Evolutionary conservation across 1,140 invertebrate genomes (phyloP), one percentile per base, ranked within the genome.

Genomic region (silkworm (Bombyx mori)): DNA sequence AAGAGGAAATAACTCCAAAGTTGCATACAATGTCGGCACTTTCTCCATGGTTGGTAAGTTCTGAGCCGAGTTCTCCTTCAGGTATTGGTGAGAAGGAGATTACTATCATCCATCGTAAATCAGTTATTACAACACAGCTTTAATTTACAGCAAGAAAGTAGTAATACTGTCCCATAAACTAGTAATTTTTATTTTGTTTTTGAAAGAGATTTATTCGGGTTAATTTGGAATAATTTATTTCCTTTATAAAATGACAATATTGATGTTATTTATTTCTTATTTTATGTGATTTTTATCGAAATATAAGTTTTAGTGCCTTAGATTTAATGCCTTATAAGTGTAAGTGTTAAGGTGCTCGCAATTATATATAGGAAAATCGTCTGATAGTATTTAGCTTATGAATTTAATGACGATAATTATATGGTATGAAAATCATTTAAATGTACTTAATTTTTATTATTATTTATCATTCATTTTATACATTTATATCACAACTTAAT

Each of bases 41-140:
- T 77, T 91, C 94, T 55, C 94, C 94, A 6, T 95, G 94, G 94
- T 85, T 95, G 57, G 94, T 95, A 7, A 92, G 92, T 12, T 92
- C 93, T 53, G 92, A 93, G 65, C 89, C 91, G 9, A 91, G 91
- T 56, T 90, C 91, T 56, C 89, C 91, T 56, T 88, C 91, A 6
- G 90, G 91, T 58, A 90, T 90, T 55, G 92, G 91, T 52, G 91
- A 92, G 71, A 91, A 92, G 54, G 89, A 92, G 62, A 93, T 94
- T 58, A 92, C 93, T 56, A 88, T 88, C 6, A 87, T 88, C 42
- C 87, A 88, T 65, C 90, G 93, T 64, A 95, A 95, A 88, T 94
- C 94, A 60, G 94, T 95, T 67, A 95, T 95, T 63, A 95, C 94
- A 61, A 95, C 94, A 61, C 94, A 95, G 79, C 90, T 95, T 66